Evolutionary conservation across 2,888 invertebrate species (phyloP).

Genomic region (Eustalomyia histrio): DNA sequence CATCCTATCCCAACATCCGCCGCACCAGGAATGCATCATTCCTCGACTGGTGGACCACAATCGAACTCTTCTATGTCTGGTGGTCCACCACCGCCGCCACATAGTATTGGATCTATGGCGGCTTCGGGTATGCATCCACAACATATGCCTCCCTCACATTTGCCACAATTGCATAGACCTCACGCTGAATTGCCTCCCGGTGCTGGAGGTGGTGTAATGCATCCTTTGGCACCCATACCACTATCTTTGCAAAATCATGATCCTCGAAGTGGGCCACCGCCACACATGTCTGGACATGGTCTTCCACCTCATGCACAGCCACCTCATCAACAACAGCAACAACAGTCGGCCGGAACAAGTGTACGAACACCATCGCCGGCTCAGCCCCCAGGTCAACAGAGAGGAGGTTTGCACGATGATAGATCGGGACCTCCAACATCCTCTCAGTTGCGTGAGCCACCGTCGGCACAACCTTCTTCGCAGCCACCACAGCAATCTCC

Average conservation of each 20-base stretch:
- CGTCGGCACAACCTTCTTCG: conserved; percentile 71
- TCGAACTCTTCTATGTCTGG: conserved; percentile 77
- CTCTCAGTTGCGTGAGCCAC: conserved; percentile 70
- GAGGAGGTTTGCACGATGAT: conserved; percentile 71
- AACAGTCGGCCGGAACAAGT: conserved; percentile 68
- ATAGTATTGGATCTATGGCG: conserved; percentile 73
- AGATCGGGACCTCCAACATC: conserved; percentile 58
- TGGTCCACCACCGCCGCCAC: conserved; percentile 68
- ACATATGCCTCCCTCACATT: conserved; percentile 70
- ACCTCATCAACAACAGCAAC: conserved; percentile 57
- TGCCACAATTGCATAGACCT: conserved; percentile 77
- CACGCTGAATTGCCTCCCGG: conserved; percentile 77
- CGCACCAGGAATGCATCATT: conserved; percentile 60
- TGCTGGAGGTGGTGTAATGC: conserved; percentile 71
- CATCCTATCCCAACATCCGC: conserved; percentile 68
- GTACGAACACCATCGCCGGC: conserved; percentile 78
- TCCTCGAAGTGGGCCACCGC: conserved; percentile 69
- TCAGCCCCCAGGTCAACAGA: conserved; percentile 72
- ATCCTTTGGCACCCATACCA: conserved; percentile 78
- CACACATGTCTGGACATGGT: conserved; percentile 65
- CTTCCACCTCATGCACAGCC: conserved; percentile 71
- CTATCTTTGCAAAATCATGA: conserved; percentile 76
- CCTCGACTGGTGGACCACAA: conserved; percentile 73
- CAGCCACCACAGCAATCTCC: conserved; percentile 72
- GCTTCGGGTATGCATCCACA: conserved; percentile 73